These are phyloP conservation scores for Therioaphis trifolii DNA, from an alignment of 2,888 invertebrate species.

Conservation along the genomic window DNA sequence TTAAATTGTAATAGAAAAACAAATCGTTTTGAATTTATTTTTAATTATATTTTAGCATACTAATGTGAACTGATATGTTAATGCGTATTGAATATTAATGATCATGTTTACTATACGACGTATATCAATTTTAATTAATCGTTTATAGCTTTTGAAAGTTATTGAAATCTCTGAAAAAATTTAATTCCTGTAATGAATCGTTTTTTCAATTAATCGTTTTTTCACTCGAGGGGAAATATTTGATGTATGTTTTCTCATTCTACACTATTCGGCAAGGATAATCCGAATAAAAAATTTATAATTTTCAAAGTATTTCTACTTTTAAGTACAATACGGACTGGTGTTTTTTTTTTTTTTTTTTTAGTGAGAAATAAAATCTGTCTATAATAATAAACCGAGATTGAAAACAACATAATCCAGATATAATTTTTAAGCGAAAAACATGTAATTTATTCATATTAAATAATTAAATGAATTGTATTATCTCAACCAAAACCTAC, in stretches of 20 bases:
- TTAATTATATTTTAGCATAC: too few relatives aligned
- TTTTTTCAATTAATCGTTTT: constrained; percentile 23
- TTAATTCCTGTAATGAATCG: background rate
- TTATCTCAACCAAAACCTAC: too few relatives aligned
- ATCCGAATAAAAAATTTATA: constrained; percentile 28
- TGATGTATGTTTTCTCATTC: constrained; percentile 23
- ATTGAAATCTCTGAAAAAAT: background rate
- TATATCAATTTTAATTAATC: background rate
- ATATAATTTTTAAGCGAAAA: background rate
- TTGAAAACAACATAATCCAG: background rate
- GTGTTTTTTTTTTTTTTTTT: too few relatives aligned
- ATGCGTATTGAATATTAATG: background rate
- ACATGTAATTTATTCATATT: background rate
- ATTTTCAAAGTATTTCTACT: constrained; percentile 19
- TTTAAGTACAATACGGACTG: constrained; percentile 1
- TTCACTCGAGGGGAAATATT: constrained; percentile 17
- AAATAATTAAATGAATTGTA: too few relatives aligned
- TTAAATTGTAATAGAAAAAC: too few relatives aligned
- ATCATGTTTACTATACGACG: background rate
- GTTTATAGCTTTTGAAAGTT: background rate
- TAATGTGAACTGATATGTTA: too few relatives aligned
- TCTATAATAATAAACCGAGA: constrained; percentile 16
- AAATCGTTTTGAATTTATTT: too few relatives aligned
- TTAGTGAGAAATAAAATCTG: constrained; percentile 10
- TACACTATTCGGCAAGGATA: constrained; percentile 6